Evolutionary conservation across 2,888 invertebrate genomes (phyloP), one percentile per base, ranked within the genome.

Genomic region (Rotaria sp.): DNA sequence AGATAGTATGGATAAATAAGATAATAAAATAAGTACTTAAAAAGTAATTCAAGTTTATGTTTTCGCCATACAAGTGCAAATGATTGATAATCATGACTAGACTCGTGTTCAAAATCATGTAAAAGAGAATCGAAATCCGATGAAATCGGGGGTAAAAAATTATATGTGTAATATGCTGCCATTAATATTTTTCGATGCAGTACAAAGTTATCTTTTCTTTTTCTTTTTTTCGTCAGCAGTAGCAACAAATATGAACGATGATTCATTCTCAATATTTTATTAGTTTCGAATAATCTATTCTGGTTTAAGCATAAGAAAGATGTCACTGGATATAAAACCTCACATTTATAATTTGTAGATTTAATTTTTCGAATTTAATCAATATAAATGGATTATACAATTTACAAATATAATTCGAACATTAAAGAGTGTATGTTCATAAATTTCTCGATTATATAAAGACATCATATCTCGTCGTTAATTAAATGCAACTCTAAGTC

Each of bases 11-110:
- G 24, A 41, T 41, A 41, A 38, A 26, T 21, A 13, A 26, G 0
- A 24, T 41, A 41, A 26, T 35, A 8, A 75, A 15, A 24, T 41
- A 15, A 2, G 11, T 80, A 80, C 80, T 80, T 80, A 8, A 80
- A 80, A 26, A 80, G 45, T 21, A n/a, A 80, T 80, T 80, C 80
- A 45, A 80, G 45, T 80, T 80, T 80, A 80, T 80, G 80, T n/a
- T 80, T 41, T 80, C 45, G 26, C 80, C 80, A 80, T 45, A 80
- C 41, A 45, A 45, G 5, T 80, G 80, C 80, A 80, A 80, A 80
- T 80, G 80, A 21, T 80, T 80, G 10, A 80, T 80, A 80, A 80
- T 80, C 80, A 80, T 80, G 21, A n/a, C 15, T 26, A n/a, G 80
- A 45, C 45, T 80, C 80, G 45, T 45, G 41, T 80, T 80, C 80